Conservation (phyloP, 2,113 vertebrate species). For the Sceloporus tristichus region DNA sequence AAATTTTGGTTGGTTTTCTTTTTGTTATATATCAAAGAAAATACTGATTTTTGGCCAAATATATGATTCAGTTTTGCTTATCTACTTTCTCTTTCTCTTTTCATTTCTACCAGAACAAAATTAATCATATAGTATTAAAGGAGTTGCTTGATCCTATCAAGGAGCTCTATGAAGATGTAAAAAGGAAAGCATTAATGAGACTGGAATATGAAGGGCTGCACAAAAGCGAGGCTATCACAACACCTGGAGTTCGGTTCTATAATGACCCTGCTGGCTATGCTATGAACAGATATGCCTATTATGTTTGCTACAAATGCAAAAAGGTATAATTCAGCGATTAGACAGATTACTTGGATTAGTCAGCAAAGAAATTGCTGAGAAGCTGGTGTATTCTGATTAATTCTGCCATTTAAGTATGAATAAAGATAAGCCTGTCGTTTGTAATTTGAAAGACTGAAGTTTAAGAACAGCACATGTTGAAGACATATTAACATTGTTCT, state of each 20-base stretch:
- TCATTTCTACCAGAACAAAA: conserved; percentile 94
- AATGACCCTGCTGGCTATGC: conserved; percentile 97
- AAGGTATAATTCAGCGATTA: conserved; percentile 82
- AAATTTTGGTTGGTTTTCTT: background rate
- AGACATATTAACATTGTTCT: background rate
- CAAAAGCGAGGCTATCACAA: conserved; percentile 98
- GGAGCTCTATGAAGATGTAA: conserved; percentile 97
- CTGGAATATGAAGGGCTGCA: conserved; percentile 97
- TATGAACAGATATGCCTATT: conserved; percentile 99
- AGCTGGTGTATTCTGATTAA: background rate
- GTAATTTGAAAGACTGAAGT: background rate
- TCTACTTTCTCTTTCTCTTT: background rate
- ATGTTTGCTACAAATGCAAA: conserved; percentile 99
- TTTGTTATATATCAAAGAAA: background rate
- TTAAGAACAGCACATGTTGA: background rate
- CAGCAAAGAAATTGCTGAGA: background rate
- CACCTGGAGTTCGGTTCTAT: conserved; percentile 95
- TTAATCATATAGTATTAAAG: conserved; percentile 96
- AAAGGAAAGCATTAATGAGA: conserved; percentile 97
- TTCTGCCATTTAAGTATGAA: background rate
- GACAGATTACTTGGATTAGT: background rate
- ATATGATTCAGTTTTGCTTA: background rate
- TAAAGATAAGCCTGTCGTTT: background rate
- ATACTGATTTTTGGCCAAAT: background rate
- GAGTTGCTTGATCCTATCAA: conserved; percentile 98